These are phyloP conservation scores for Semicossyphus pulcher DNA, from an alignment of 2,113 vertebrate genomes.

Conservation along the genomic window DNA sequence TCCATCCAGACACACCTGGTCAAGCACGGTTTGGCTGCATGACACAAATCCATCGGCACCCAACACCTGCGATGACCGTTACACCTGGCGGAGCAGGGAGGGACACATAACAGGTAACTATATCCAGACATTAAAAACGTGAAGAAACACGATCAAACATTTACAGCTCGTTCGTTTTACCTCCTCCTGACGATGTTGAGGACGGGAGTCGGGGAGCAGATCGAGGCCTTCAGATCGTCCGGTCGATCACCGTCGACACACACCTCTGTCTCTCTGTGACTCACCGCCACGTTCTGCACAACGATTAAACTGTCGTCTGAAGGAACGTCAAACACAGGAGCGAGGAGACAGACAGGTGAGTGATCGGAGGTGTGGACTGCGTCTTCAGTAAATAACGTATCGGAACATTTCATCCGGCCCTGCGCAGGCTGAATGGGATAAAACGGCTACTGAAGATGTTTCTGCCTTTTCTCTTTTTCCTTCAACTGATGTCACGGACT, in stretches of 20 bases:
- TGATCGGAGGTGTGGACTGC: too few relatives aligned
- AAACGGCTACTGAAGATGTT: too few relatives aligned
- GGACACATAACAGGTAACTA: too few relatives aligned
- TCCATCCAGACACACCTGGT: conserved; percentile 8
- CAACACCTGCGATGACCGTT: neutral
- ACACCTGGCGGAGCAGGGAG: neutral
- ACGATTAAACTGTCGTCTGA: neutral
- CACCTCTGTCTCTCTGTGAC: neutral
- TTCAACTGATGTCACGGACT: too few relatives aligned
- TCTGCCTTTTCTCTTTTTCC: too few relatives aligned
- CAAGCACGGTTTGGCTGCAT: neutral
- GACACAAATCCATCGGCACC: neutral
- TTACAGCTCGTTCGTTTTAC: neutral
- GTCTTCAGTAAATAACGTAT: too few relatives aligned
- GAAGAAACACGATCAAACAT: too few relatives aligned
- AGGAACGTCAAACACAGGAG: neutral
- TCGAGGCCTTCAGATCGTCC: neutral
- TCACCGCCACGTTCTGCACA: neutral
- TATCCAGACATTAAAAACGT: too few relatives aligned
- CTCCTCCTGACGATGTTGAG: neutral
- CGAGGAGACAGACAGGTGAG: too few relatives aligned
- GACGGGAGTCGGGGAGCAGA: neutral
- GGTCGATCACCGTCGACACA: neutral
- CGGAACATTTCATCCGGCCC: too few relatives aligned
- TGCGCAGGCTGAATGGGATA: too few relatives aligned